Evolutionary conservation across 2,113 vertebrate species (phyloP), one percentile per base, ranked within the genome.

Genomic region (Phyllostomus hastatus): DNA sequence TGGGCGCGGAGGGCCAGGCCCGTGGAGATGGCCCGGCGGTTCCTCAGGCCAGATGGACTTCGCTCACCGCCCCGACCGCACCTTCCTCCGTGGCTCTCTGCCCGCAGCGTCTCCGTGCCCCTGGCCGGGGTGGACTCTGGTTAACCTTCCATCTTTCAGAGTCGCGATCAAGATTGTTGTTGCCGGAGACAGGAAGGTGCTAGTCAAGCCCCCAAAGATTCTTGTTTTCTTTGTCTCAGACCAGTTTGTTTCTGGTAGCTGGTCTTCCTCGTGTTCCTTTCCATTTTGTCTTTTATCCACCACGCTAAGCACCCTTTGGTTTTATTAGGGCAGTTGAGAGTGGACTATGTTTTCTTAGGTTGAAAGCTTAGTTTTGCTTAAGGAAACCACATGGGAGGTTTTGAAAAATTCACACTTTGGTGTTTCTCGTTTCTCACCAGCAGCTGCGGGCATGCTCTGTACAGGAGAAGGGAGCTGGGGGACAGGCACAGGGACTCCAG

Each of bases 311-410:
- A 31, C 8, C 26, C 64, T 85, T 54, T 43, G 61, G 17, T 75
- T 78, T 86, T 33, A 24, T 38, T n/a, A 78, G 83, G 31, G 33
- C 17, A 14, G 12, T 16, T 87, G 54, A 43, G n/a, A 90, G 72
- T 43, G 26, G 14, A 4, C 61, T 83, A 79, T 61, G 26, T 41
- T 66, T 88, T 93, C 66, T 93, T 75, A 64, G 54, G 20, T 57
- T 57, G 41, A 61, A 93, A 93, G 61, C 9, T 87, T 67, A 15
- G 78, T 73, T 94, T 89, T 43, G 33, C 69, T 75, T 69, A 57
- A 35, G 64, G 50, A 79, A 70, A 26, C 16, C 24, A 4, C 2
- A 17, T 14, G 6, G 59, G 66, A 83, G 61, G 26, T 46, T 79
- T 90, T 54, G 14, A 8, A 75, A 54, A 83, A 31, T 22, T 16